Evolutionary conservation across 1,140 invertebrate genomes (phyloP), one percentile per base, ranked within the genome.

Genomic region (Diabrotica virgifera): DNA sequence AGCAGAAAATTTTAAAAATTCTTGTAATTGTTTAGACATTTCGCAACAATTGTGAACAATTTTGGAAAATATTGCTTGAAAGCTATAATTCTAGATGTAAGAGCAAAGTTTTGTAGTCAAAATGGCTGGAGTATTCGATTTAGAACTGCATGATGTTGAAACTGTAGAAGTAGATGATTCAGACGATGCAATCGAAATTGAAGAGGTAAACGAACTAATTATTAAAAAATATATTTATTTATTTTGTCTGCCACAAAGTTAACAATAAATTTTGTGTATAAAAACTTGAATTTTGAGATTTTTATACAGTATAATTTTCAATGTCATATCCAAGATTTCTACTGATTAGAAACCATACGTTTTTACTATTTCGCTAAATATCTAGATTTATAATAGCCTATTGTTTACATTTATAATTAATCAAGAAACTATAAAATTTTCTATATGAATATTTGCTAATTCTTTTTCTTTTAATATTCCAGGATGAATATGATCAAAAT

Each of bases 121-220:
- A 64, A 91, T 91, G 90, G 89, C 89, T 78, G 89, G 87, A 77
- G 85, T 95, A 77, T 96, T 96, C 81, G 92, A 96, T 82, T 87
- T 96, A 77, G 93, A 96, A 81, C 82, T 95, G 73, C 89, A 90
- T 70, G 83, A 84, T 78, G 78, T 82, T 71, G 83, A 84, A 68
- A 60, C 65, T 11, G 65, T 68, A 51, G 37, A 69, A 56, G 60
- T 68, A 9, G 67, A 70, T 54, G 64, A 63, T 37, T 85, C 87
- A 66, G 86, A 86, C 72, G 92, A 95, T 80, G 90, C 88, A 73
- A 90, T 94, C 77, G 91, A 93, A 77, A 82, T 89, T 70, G 89
- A 90, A 79, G 90, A 91, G 85, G 90, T 90, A 85, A 85, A 66
- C 54, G 64, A 36, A 60, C 12, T 37, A 53, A 60, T 63, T 56